Base-by-base conservation (phyloP, 2,797 vertebrate genomes). In the Oreochromis grahami region DNA sequence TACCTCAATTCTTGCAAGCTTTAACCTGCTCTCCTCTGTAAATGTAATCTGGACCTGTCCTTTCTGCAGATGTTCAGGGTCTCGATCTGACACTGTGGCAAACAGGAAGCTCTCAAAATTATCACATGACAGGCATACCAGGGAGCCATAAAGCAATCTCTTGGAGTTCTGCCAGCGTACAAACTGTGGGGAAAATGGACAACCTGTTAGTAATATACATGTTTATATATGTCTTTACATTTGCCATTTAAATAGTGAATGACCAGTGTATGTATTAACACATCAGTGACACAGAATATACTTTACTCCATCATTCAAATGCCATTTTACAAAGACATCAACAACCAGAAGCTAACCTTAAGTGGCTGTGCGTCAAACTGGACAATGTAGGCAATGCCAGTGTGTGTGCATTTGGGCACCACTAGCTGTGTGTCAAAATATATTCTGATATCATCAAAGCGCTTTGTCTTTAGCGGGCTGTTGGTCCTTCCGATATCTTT, bases 91-190 rank as follows among this genome's bases (percentile, higher is more conserved):
- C 83, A 99, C 97, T 0, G 97, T 98, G 50, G 98, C 98, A 91
- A 97, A 99, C 77, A 99, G 95, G 88, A 98, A 97, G 1, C 94
- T 98, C 93, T 98, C 95, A 91, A 99, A 99, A 86, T 96, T 93
- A 88, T 99, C 98, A 92, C 94, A 96, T 10, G 98, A 99, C 95
- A 99, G 94, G 94, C 98, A 98, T 60, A 99, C 96, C 84, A 99
- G 93, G 17, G 98, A 99, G 43, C 98, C 98, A 70, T 97, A 99
- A 0, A 99, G 90, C 74, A 99, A 90, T 38, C 98, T 95, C 90
- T 98, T 99, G 7, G 98, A 99, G 92, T 98, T 98, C 93, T 98
- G 92, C 98, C 98, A 99, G 2, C 96, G 95, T 43, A 99, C 97
- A 95, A 94, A 97, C 94, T 96, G 96, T 15, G n/a, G 56, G 26